These are phyloP conservation scores for Tetragonula carbonaria DNA, from an alignment of 2,888 invertebrate genomes.

Conservation along the genomic window DNA sequence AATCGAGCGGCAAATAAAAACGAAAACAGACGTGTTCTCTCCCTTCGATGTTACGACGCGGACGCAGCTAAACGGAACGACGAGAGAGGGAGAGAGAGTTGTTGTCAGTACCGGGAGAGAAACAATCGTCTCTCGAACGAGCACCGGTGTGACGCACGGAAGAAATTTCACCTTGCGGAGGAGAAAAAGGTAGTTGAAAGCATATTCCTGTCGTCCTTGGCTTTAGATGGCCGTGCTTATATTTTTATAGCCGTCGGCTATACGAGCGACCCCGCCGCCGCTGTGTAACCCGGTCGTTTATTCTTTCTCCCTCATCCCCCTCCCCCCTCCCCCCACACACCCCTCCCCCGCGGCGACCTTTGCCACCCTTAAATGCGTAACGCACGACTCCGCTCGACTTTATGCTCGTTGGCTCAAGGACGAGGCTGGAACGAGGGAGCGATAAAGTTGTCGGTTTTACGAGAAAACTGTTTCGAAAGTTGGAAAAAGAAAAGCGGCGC, in stretches of 20 bases:
- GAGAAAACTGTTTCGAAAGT: constrained; percentile 67
- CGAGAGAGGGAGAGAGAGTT: too few species aligned
- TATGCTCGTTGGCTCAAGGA: constrained; percentile 48
- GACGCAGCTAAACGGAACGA: background rate
- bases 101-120: background rate
- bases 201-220: constrained; percentile 79
- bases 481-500: constrained; percentile 42
- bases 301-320: constrained; percentile 41
- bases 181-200: constrained; percentile 75
- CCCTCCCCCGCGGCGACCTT: constrained; percentile 28
- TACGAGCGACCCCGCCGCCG: constrained; percentile 54
- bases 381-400: constrained; percentile 35
- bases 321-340: background rate
- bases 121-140: constrained; percentile 40
- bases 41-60: background rate
- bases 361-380: constrained; percentile 42
- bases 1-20: constrained; percentile 27
- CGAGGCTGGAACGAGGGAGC: constrained; percentile 32
- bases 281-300: constrained; percentile 38
- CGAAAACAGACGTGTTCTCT: constrained; percentile 10
- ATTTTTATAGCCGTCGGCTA: constrained; percentile 74
- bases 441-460: constrained; percentile 69
- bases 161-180: constrained; percentile 60
- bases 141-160: constrained; percentile 49
- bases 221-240: constrained; percentile 71